Evolutionary conservation across 2,888 invertebrate genomes (phyloP).

Genomic region (Anarsia innoxiella): DNA sequence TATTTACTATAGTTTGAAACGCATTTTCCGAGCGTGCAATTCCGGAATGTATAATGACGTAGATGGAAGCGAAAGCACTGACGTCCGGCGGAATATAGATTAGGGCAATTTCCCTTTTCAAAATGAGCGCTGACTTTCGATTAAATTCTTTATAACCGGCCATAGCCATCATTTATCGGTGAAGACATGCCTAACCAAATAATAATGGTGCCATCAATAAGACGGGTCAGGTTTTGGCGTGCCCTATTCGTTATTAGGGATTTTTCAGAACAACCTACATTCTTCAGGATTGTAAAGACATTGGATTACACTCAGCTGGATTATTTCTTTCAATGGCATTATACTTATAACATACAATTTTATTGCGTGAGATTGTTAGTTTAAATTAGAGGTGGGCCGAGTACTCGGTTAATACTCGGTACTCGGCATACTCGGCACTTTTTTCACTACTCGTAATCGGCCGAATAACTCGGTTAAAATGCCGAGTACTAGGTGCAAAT

Average conservation of each 20-base stretch:
- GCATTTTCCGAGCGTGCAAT: no score
- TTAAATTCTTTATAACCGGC: slow-evolving; percentile 30
- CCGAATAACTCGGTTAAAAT: no score
- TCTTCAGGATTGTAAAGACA: slow-evolving; percentile 5
- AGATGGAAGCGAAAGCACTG: not conserved
- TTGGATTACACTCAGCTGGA: not conserved
- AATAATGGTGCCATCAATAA: slow-evolving; percentile 42
- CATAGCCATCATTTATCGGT: slow-evolving; percentile 28
- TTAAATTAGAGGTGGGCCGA: no score
- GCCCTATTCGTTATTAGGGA: slow-evolving; percentile 36
- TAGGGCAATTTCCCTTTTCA: slow-evolving; percentile 14
- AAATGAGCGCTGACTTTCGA: slow-evolving; percentile 21
- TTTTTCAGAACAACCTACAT: slow-evolving; percentile 26
- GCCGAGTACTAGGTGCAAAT: no score
- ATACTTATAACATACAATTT: no score
- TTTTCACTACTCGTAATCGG: no score
- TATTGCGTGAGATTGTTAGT: no score
- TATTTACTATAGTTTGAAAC: no score
- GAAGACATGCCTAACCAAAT: slow-evolving; percentile 34
- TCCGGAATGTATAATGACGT: not conserved
- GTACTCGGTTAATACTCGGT: no score
- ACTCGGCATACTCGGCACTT: no score
- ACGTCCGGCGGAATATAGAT: slow-evolving; percentile 7
- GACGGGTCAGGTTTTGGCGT: slow-evolving; percentile 15
- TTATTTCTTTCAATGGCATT: no score